A percentile compares a stretch with the other conserved stretches of the same genome.
Evolutionary conservation across 2,113 vertebrate species (phyloP).

Genomic region (Brachirus orientalis): DNA sequence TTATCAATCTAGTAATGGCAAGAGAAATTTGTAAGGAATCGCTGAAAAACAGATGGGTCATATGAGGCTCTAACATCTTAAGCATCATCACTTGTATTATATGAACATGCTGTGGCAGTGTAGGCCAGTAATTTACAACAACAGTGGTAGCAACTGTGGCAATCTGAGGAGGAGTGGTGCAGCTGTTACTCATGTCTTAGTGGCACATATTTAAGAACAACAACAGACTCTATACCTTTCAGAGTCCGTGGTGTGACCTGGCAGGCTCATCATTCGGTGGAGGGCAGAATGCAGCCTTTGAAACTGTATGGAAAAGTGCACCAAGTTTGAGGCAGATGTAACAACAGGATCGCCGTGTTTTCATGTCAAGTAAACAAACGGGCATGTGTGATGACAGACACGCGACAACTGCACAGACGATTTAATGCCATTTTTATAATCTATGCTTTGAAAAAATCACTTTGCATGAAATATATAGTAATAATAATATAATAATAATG

Average conservation of each 20-base stretch:
- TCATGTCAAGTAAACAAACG: too few species aligned
- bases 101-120: not conserved
- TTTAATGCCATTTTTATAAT: too few species aligned
- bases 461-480: slow-evolving; percentile 15
- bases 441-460: too few species aligned
- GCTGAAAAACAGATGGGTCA: slow-evolving; percentile 5
- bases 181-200: slow-evolving; percentile 15
- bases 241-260: slow-evolving; percentile 78
- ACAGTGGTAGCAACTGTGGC: not conserved
- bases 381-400: too few species aligned
- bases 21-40: not conserved
- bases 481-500: not conserved
- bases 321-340: slow-evolving; percentile 30
- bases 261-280: slow-evolving; percentile 86
- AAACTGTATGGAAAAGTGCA: slow-evolving; percentile 82
- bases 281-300: slow-evolving; percentile 90
- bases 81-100: not conserved
- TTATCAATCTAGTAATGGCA: slow-evolving; percentile 22
- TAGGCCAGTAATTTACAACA: slow-evolving; percentile 15
- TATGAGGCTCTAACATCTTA: slow-evolving; percentile 8
- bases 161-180: not conserved
- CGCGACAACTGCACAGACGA: too few species aligned
- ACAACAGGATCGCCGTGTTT: too few species aligned
- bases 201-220: slow-evolving; percentile 9
- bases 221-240: slow-evolving; percentile 80